A percentile compares a stretch with the other conserved stretches of the same genome.
Evolutionary conservation across 2,888 invertebrate genomes (phyloP).

Genomic region (Drosophila tanythrix): DNA sequence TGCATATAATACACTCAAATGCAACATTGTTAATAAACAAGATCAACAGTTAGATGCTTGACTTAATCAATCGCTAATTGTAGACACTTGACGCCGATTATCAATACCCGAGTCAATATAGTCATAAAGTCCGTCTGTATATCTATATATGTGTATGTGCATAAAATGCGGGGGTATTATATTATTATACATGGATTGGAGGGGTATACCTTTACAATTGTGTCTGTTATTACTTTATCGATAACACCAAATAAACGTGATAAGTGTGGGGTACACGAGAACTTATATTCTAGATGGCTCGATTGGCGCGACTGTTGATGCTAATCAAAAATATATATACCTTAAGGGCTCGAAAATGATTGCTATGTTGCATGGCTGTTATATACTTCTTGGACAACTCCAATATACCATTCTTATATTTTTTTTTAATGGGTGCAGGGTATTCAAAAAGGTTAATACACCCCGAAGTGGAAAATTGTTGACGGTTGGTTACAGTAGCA

Average conservation of each 20-base stretch:
- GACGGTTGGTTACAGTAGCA: slow-evolving; percentile 13
- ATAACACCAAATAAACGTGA: not conserved
- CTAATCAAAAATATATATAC: not conserved
- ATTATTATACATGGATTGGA: not conserved
- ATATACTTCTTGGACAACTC: not conserved
- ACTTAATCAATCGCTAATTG: not conserved
- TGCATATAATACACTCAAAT: not conserved
- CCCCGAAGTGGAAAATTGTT: not conserved
- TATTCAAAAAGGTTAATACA: not conserved
- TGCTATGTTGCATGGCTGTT: not conserved
- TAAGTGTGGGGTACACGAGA: not conserved
- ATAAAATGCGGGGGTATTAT: not conserved
- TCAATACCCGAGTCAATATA: not conserved
- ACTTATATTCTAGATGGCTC: not conserved
- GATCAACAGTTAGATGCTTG: not conserved
- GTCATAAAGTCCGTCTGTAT: not conserved
- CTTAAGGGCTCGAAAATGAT: not conserved
- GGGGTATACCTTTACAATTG: not conserved
- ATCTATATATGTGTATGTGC: not conserved
- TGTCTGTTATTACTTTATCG: not conserved
- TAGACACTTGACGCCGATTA: not conserved
- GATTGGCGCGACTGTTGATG: not conserved
- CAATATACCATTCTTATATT: not conserved
- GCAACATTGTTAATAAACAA: not conserved
- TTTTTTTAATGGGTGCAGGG: not conserved